Base-by-base conservation (phyloP, 1,140 invertebrate species). In the Scaptomyza hsui region DNA sequence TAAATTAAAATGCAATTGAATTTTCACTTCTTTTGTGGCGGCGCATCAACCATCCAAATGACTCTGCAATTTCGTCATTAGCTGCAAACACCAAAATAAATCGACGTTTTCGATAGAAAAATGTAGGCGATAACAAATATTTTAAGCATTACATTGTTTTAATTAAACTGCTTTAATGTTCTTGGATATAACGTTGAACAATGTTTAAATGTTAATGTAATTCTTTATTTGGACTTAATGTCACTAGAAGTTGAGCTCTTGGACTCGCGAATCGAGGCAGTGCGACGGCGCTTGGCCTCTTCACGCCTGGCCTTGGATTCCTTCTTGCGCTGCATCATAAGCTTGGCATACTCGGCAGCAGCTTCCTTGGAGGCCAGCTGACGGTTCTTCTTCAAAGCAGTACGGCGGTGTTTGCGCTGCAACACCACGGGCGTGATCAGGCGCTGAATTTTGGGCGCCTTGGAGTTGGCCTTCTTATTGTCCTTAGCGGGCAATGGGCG, bases 371-470 rank as follows among this genome's bases (percentile, higher is more conserved):
- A 94, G 90, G 96, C 96, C 72, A 94, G 92, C 51, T 95, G 94
- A 79, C 98, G 96, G 83, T 96, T 96, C 93, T 97, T 97, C 94
- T 99, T 99, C 78, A 99, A 92, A 2, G 98, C 97, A 73, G 97
- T 89, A 81, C 96, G 94, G 93, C 98, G 97, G 92, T 98, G 95
- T 92, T 99, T 99, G 57, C 98, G 95, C 94, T 96, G 92, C 42
- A 99, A 92, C 42, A 97, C 96, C 47, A 96, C 92, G 21, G 99
- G 99, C 47, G 99, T 99, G 64, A 99, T 97, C 47, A 99, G 93
- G 89, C 99, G 96, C 92, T 99, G 99, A 83, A 99, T 99, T 92
- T 99, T 99, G n/a, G 99, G 99, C 0, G 98, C 97, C 94, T 99
- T 97, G 59, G 94, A 94, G 47, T 94, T 92, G 75, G 95, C 94